Evolutionary conservation across 2,113 vertebrate genomes (phyloP).

Genomic region (Ictidomys tridecemlineatus): DNA sequence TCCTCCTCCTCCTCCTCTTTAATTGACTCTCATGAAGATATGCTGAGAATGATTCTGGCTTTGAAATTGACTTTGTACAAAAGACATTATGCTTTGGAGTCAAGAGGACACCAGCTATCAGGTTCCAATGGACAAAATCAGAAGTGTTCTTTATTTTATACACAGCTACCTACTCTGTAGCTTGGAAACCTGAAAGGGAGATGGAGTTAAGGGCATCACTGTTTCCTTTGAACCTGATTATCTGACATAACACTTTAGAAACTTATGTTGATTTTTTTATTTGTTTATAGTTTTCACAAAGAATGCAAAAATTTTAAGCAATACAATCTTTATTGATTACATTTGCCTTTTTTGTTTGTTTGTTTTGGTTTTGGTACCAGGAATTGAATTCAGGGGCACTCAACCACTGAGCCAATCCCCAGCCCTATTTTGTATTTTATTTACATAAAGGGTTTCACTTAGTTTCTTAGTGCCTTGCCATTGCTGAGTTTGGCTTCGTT

Average conservation of each 20-base stretch:
- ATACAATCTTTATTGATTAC: not conserved
- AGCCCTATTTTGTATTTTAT: too few relatives aligned
- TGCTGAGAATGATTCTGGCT: not conserved
- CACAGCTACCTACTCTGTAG: not conserved
- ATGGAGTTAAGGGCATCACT: not conserved
- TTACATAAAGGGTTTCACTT: too few relatives aligned
- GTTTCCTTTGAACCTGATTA: slow-evolving; percentile 1
- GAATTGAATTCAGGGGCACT: too few relatives aligned
- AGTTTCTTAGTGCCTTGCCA: too few relatives aligned
- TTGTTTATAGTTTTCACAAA: not conserved
- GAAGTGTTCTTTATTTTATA: not conserved
- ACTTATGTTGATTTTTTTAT: not conserved
- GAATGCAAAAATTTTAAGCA: not conserved
- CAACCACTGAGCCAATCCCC: too few relatives aligned
- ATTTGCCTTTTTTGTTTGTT: not conserved
- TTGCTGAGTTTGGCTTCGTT: too few relatives aligned
- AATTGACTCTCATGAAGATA: slow-evolving; percentile 47
- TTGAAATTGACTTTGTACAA: slow-evolving; percentile 17
- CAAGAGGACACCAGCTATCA: not conserved
- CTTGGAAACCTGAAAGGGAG: not conserved
- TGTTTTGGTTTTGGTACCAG: too few relatives aligned
- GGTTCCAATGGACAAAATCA: not conserved
- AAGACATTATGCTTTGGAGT: slow-evolving; percentile 36
- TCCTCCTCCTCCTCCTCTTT: not conserved
- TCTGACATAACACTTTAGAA: slow-evolving; percentile 47